These are phyloP conservation scores for Neodiprion virginianus DNA, from an alignment of 1,140 invertebrate species.

Conservation along the genomic window DNA sequence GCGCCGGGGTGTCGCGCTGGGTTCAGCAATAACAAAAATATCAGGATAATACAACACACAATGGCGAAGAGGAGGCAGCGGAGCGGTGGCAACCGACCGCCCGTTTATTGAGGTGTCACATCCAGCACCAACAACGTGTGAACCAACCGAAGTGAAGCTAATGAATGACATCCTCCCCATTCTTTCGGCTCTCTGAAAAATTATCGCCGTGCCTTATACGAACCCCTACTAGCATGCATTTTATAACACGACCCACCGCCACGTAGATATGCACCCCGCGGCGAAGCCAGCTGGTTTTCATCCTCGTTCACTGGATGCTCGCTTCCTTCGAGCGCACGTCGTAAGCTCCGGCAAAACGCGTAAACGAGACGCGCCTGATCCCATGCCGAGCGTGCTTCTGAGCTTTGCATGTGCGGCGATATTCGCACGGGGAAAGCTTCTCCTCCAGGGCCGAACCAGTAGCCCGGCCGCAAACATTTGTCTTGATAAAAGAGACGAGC, in stretches of 20 bases:
- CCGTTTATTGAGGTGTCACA: conserved; percentile 53
- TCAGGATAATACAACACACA: conserved; percentile 40
- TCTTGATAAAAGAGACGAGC: conserved; percentile 58
- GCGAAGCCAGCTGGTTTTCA: conserved; percentile 45
- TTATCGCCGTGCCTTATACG: conserved; percentile 42
- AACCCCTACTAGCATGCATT: conserved; percentile 13
- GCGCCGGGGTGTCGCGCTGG: conserved; percentile 42
- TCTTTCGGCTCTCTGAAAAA: conserved; percentile 48
- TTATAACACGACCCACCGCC: conserved; percentile 34
- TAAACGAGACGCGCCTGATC: not conserved
- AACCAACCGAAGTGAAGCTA: conserved; percentile 56
- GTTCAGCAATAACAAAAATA: conserved; percentile 57
- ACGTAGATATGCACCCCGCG: conserved; percentile 34
- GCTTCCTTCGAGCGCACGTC: conserved; percentile 29
- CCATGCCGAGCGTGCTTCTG: too few relatives aligned
- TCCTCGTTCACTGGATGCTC: conserved; percentile 19
- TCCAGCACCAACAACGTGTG: conserved; percentile 55
- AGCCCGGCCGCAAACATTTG: conserved; percentile 40
- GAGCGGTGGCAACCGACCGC: conserved; percentile 8
- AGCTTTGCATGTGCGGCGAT: not conserved
- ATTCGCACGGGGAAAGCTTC: too few relatives aligned
- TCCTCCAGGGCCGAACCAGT: not conserved
- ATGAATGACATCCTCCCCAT: conserved; percentile 56
- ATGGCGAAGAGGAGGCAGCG: conserved; percentile 37
- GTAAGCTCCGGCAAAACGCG: not conserved